Percentiles rank a stretch among this genome's conserved stretches.
These are phyloP conservation scores for Mizuhopecten yessoensis DNA, from an alignment of 1,140 invertebrate species.

Conservation along the genomic window DNA sequence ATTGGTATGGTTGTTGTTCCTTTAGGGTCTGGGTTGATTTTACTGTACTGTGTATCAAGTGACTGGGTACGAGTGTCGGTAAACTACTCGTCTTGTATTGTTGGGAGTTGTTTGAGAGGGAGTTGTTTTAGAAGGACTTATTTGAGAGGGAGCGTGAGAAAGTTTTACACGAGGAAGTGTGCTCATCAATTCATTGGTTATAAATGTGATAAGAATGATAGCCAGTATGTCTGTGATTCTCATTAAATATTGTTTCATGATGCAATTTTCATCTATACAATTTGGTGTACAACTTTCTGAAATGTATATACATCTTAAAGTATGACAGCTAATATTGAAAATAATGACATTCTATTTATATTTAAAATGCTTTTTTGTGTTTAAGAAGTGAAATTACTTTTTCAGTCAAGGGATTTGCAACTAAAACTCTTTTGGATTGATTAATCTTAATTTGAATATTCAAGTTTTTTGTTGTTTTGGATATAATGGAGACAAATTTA, in stretches of 20 bases:
- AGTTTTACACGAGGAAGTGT: background rate
- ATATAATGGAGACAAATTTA: background rate
- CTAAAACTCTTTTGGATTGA: too few relatives aligned
- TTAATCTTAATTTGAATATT: too few relatives aligned
- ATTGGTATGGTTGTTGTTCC: background rate
- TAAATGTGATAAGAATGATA: slow-evolving; percentile 15
- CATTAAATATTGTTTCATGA: background rate
- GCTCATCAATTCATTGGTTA: slow-evolving; percentile 33
- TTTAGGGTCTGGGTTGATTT: background rate
- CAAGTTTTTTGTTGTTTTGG: too few relatives aligned
- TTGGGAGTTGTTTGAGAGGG: background rate
- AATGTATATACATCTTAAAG: background rate
- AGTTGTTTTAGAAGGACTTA: background rate
- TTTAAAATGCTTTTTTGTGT: background rate
- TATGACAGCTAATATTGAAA: background rate
- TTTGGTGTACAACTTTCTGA: background rate
- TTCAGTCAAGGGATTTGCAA: too few relatives aligned
- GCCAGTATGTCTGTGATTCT: slow-evolving; percentile 9
- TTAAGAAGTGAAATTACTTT: background rate
- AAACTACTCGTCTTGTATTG: background rate
- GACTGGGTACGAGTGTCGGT: background rate
- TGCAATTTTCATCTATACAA: background rate
- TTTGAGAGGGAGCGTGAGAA: background rate
- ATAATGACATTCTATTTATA: too few relatives aligned
- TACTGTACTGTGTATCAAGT: background rate